These are phyloP conservation scores for Cheiracanthium punctorium DNA, from an alignment of 2,888 invertebrate species.

Conservation along the genomic window DNA sequence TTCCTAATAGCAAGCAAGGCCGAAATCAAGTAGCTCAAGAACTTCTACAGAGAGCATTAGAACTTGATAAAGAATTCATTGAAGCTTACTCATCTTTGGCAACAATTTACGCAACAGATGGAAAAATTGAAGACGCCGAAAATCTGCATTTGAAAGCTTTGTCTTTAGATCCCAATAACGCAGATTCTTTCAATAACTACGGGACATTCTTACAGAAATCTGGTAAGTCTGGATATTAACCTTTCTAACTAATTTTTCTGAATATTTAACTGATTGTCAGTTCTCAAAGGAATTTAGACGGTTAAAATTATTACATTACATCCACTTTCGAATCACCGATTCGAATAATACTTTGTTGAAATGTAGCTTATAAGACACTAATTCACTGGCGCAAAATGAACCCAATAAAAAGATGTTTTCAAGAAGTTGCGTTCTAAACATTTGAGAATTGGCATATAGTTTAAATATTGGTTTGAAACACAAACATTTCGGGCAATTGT, in stretches of 20 bases:
- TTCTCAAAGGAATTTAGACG: too few relatives aligned
- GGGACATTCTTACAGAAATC: constrained; percentile 74
- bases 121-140: constrained; percentile 72
- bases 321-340: too few relatives aligned
- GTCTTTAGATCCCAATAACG: constrained; percentile 73
- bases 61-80: constrained; percentile 72
- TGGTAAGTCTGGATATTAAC: too few relatives aligned
- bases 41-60: constrained; percentile 72
- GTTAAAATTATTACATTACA: too few relatives aligned
- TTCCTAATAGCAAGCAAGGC: constrained; percentile 73
- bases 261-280: background rate
- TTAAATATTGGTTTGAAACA: too few relatives aligned
- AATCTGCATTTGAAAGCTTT: constrained; percentile 71
- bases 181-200: constrained; percentile 75
- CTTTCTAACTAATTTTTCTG: background rate
- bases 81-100: constrained; percentile 73
- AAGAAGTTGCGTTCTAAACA: too few relatives aligned
- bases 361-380: too few relatives aligned
- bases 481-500: too few relatives aligned
- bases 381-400: too few relatives aligned
- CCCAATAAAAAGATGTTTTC: too few relatives aligned
- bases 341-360: too few relatives aligned
- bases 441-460: too few relatives aligned
- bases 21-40: constrained; percentile 71
- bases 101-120: constrained; percentile 72